Base-by-base conservation (phyloP, 1,140 invertebrate genomes). In the Drosophila carrolli region DNA sequence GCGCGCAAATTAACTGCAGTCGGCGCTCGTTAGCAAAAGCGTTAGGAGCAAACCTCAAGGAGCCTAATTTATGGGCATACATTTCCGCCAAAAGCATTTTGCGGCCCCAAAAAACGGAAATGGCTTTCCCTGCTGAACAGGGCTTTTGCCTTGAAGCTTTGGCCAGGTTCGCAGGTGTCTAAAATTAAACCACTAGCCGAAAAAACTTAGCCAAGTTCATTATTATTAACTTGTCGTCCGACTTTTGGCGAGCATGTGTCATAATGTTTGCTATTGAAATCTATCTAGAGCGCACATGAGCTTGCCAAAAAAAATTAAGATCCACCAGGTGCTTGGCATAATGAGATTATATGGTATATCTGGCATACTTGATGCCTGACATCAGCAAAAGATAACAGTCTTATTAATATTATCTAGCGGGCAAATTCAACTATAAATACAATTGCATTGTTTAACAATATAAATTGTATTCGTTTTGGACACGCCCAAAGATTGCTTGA, bases 231-330 rank as follows among this genome's bases (percentile, higher is more conserved):
- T 65, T 63, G 74, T 62, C 78, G 75, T 67, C 10, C 53, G 56
- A 43, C 54, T 11, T 41, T 43, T 13, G 23, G 50, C 53, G 54
- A 40, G 62, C 44, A 77, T 77, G 65, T 67, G 72, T 71, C 60
- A 81, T 77, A 78, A 78, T 74, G 58, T 79, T 83, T 75, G 60
- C 48, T 83, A 85, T 84, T 81, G 72, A 85, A 85, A 80, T 78
- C 46, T 61, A 73, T 81, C 50, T 79, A 71, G 65, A 61, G 48
- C 80, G 47, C 75, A 57, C 41, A 55, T 43, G 43, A 56, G 50
- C 74, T 61, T 61, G 74, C 73, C 72, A 57, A 67, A 60, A 61
- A 73, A 50, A 47, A 14, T 35, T 58, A 41, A 47, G 19, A 62
- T 35, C 48, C 32, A 57, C 47, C 82, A 88, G 82, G 82, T 86